These are phyloP conservation scores for Telenomus remus DNA, from an alignment of 1,140 invertebrate genomes.

Conservation along the genomic window DNA sequence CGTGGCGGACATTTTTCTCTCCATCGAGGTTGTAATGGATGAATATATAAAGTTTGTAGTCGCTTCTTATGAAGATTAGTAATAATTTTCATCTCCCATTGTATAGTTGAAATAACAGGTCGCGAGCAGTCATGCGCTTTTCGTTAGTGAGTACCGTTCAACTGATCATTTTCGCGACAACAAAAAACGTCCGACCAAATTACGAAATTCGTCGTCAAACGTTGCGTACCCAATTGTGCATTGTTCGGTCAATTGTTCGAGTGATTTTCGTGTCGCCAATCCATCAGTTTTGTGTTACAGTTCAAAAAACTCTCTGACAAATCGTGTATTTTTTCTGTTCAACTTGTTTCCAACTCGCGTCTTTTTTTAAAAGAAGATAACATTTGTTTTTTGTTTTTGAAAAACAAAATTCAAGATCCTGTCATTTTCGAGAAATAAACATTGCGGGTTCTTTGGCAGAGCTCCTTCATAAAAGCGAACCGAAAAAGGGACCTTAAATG, in stretches of 20 bases:
- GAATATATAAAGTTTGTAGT: slow-evolving; percentile 59
- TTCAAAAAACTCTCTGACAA: too few species aligned
- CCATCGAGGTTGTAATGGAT: slow-evolving; percentile 54
- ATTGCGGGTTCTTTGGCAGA: too few species aligned
- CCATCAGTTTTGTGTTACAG: too few species aligned
- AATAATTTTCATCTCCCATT: slow-evolving; percentile 54
- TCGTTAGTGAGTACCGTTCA: slow-evolving; percentile 47
- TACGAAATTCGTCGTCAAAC: slow-evolving; percentile 12
- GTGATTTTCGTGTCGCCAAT: slow-evolving; percentile 8
- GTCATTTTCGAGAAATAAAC: too few species aligned
- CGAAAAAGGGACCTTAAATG: slow-evolving; percentile 42
- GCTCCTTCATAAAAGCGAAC: slow-evolving; percentile 6
- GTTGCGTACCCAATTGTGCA: slow-evolving; percentile 24
- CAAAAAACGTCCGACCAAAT: neutral
- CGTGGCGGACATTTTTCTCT: slow-evolving; percentile 58
- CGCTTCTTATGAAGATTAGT: slow-evolving; percentile 58
- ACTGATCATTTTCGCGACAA: slow-evolving; percentile 13
- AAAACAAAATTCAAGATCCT: too few species aligned
- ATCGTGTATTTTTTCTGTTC: too few species aligned
- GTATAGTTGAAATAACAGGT: slow-evolving; percentile 48
- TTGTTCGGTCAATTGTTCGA: slow-evolving; percentile 7
- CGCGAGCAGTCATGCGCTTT: slow-evolving; percentile 47
- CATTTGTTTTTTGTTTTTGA: too few species aligned
- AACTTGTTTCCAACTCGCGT: too few species aligned
- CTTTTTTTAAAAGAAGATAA: too few species aligned